Evolutionary conservation across 2,888 invertebrate genomes (phyloP).

Genomic region (Cephonodes hylas): DNA sequence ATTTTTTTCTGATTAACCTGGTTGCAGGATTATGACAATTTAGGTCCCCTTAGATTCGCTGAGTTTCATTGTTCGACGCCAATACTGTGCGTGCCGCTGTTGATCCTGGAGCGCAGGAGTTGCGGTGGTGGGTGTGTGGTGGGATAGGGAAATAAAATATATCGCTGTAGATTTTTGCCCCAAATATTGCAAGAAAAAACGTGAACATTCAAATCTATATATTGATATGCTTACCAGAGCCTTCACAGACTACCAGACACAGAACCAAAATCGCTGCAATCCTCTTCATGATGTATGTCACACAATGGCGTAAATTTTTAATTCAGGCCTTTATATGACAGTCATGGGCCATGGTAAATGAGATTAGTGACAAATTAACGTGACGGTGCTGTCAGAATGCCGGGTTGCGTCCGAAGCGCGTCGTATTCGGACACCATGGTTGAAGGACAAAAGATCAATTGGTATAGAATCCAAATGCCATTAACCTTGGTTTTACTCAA

Average conservation of each 20-base stretch:
- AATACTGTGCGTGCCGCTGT: too few species aligned
- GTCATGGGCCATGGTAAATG: not conserved
- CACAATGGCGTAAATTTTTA: not conserved
- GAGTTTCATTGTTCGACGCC: too few species aligned
- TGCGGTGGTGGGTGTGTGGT: too few species aligned
- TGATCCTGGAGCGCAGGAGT: too few species aligned
- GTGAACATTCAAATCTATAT: not conserved
- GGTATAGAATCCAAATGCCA: not conserved
- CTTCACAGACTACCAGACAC: slow-evolving; percentile 18
- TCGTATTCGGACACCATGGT: not conserved
- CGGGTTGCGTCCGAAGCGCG: not conserved
- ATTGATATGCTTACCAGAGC: slow-evolving; percentile 29
- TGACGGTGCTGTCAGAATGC: not conserved
- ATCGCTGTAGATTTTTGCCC: too few species aligned
- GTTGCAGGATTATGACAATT: too few species aligned
- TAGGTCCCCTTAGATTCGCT: too few species aligned
- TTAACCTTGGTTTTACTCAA: not conserved
- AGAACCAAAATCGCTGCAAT: slow-evolving; percentile 21
- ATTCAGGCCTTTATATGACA: slow-evolving; percentile 10
- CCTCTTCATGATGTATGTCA: slow-evolving; percentile 21
- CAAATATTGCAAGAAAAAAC: not conserved
- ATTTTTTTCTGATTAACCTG: too few species aligned
- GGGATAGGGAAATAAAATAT: too few species aligned
- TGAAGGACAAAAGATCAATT: not conserved
- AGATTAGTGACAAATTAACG: slow-evolving; percentile 10